These are phyloP conservation scores for Cantharis lateralis DNA, from an alignment of 2,888 invertebrate genomes.

Conservation along the genomic window DNA sequence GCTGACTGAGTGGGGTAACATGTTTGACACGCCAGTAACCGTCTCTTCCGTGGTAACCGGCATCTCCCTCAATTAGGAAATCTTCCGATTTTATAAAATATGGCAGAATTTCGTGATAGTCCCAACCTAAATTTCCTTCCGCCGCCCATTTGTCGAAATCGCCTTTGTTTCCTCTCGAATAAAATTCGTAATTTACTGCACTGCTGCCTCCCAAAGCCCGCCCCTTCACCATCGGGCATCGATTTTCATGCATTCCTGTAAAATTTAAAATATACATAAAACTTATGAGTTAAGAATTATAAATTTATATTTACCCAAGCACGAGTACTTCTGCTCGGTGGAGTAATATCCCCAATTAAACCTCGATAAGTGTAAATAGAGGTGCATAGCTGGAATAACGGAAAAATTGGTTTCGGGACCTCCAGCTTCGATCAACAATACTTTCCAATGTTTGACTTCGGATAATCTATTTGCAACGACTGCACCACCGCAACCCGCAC, in stretches of 20 bases:
- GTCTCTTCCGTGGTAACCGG: not conserved
- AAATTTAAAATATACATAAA: not conserved
- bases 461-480: slow-evolving; percentile 68
- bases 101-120: not conserved
- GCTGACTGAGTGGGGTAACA: not conserved
- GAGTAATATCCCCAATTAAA: slow-evolving; percentile 6
- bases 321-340: not conserved
- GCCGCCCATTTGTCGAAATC: not conserved
- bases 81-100: not conserved
- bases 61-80: not conserved
- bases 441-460: slow-evolving; percentile 67
- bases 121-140: not conserved
- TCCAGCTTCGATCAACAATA: slow-evolving; percentile 70
- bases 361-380: not conserved
- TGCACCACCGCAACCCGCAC: slow-evolving; percentile 69
- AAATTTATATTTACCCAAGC: not conserved
- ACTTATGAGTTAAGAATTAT: no score
- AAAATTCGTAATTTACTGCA: not conserved
- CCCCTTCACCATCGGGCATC: not conserved
- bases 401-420: not conserved
- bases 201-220: not conserved
- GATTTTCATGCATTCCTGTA: not conserved
- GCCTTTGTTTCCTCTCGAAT: not conserved
- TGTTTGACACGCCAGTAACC: not conserved
- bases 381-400: slow-evolving; percentile 5